phyloP scores from a whole-genome alignment of 30 jellyfish, hydroid and myxozoan species.

The Chrysaora quinquecirrha region DNA sequence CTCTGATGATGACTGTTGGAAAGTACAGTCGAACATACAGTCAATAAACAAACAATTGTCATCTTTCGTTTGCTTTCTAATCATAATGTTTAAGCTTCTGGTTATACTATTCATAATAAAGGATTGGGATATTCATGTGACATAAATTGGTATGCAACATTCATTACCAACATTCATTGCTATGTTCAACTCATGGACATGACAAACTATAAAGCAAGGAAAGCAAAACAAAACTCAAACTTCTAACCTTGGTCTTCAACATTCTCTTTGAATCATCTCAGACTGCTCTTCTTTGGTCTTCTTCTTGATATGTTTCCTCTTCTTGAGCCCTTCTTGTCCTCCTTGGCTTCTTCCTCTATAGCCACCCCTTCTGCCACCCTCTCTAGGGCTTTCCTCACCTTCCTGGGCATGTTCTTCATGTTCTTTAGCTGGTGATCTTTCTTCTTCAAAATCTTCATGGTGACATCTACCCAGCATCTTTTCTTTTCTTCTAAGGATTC shows the following conservation, averaged over 20 bases:
- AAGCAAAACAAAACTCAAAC: no score
- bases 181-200: no score
- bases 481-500: slow-evolving; percentile 51
- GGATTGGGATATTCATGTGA: no score
- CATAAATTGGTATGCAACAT: no score
- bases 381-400: slow-evolving; percentile 2
- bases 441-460: slow-evolving; percentile 38
- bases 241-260: background rate
- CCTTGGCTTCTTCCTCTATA: slow-evolving; percentile 8
- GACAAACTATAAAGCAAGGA: no score
- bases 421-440: slow-evolving; percentile 17
- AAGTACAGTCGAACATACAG: no score
- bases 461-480: slow-evolving; percentile 65
- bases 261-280: slow-evolving; percentile 7
- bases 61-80: no score
- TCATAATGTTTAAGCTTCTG: no score
- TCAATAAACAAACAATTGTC: no score
- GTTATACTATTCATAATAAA: no score
- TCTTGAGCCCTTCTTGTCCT: slow-evolving; percentile 14
- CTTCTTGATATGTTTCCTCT: slow-evolving; percentile 50
- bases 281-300: background rate
- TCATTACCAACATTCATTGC: no score
- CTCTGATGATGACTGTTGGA: no score
- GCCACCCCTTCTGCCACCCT: slow-evolving; percentile 1
- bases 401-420: background rate